phyloP scores from a whole-genome alignment of 2,113 vertebrate species.

The Benitochromis conjunctus region DNA sequence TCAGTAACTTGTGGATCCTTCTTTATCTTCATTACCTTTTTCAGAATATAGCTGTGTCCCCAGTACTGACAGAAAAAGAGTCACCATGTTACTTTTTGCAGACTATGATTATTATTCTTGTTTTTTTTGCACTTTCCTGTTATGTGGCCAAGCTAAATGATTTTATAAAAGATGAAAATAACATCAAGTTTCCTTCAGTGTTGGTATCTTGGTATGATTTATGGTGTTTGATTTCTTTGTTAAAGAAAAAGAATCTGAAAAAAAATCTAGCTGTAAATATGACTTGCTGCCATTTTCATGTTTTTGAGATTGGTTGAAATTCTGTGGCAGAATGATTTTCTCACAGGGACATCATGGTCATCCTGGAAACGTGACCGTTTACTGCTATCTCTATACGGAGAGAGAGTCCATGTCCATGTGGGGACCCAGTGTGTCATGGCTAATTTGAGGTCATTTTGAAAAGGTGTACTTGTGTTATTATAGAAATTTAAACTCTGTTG shows the following conservation, averaged over 20 bases:
- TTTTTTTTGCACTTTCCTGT: rapidly evolving
- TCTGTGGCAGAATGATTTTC: background rate
- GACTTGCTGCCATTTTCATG: background rate
- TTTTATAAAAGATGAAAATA: background rate
- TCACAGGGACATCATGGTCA: background rate
- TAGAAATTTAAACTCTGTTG: background rate
- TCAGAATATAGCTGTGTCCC: background rate
- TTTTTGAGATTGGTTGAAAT: background rate
- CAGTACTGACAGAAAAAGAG: background rate
- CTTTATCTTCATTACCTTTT: background rate
- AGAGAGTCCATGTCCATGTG: background rate
- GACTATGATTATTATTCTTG: rapidly evolving
- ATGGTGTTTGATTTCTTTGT: background rate
- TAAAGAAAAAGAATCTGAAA: background rate
- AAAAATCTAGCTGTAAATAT: background rate
- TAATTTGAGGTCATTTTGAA: background rate
- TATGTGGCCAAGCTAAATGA: background rate
- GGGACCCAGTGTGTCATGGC: background rate
- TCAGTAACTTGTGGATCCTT: background rate
- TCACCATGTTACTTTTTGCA: background rate
- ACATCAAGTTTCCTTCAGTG: background rate
- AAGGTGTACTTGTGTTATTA: background rate
- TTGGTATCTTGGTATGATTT: background rate
- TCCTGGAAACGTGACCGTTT: background rate
- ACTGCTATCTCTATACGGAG: background rate